Evolutionary conservation across 2,888 invertebrate species (phyloP), one percentile per base, ranked within the genome.

Genomic region (Acrocera orbiculus): DNA sequence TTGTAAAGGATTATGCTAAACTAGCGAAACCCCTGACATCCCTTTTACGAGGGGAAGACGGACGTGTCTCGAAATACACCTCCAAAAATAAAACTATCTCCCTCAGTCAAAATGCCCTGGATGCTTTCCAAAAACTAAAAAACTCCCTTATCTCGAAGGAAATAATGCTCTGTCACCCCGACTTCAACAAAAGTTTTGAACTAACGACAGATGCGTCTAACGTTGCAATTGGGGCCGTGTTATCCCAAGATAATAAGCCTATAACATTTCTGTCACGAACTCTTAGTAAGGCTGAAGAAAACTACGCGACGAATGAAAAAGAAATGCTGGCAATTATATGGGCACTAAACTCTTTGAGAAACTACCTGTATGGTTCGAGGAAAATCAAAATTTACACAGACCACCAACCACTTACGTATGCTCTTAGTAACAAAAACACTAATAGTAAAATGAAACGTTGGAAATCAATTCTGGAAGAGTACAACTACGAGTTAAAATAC

Each of bases 1-100:
- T 47, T 27, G 37, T 47, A 19, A 25, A 22, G 0, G 40, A 43
- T 14, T 43, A 44, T 23, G 41, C 42, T 1, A 40, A 40, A 13
- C 14, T 43, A 6, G 40, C 40, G 22, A 42, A 45, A 36, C 48
- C 44, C 17, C 40, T 36, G 33, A 42, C 17, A 38, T 42, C 30
- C 40, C 44, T 33, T 38, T 39, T 32, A 35, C 34, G 38, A 42
- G 42, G 34, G 37, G 39, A 24, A 42, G 41, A 30, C 27, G 24
- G 34, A 13, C 34, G 29, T 7, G 22, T 34, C 13, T 29, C 34
- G n/a, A 34, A 29, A 29, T 24, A 29, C 7, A 2, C 22, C 10
- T 38, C 38, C 20, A 40, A 28, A 40, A 45, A 30, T 36, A 38
- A 30, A 28, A 9, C 8, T 13, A 38, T 34, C 4, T 11, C 5